phyloP scores from a whole-genome alignment of 1,140 invertebrate genomes.

The Octopus sinensis region DNA sequence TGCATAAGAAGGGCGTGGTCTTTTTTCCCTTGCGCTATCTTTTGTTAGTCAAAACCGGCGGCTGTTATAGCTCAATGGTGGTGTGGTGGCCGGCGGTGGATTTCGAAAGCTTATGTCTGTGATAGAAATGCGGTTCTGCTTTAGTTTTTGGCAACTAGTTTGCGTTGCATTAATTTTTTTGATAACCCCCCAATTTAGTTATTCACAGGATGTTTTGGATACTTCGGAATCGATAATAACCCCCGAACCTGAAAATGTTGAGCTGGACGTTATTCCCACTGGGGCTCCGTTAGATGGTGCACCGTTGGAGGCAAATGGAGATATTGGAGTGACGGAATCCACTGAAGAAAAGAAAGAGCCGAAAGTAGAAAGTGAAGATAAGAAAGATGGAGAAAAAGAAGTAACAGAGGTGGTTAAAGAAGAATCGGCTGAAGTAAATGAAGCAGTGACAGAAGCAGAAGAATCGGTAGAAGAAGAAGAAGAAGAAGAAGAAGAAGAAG shows the following conservation, averaged over 20 bases:
- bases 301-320: neutral
- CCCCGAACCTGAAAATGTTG: neutral
- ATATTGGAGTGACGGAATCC: neutral
- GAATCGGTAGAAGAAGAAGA: neutral
- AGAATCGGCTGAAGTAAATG: neutral
- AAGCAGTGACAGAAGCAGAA: neutral
- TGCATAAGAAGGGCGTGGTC: neutral
- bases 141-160: neutral
- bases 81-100: neutral
- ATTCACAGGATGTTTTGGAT: neutral
- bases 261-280: neutral
- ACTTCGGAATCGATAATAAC: neutral
- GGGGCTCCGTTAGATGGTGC: neutral
- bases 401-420: neutral
- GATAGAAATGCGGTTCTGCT: neutral
- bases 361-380: neutral
- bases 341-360: neutral
- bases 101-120: neutral
- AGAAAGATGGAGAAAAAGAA: neutral
- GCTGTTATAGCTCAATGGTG: neutral
- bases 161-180: neutral
- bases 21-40: neutral
- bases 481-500: neutral
- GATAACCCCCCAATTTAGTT: neutral
- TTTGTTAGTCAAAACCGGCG: neutral